Base-by-base conservation (phyloP, 2,888 invertebrate species). In the Lithophane ornitopus region DNA sequence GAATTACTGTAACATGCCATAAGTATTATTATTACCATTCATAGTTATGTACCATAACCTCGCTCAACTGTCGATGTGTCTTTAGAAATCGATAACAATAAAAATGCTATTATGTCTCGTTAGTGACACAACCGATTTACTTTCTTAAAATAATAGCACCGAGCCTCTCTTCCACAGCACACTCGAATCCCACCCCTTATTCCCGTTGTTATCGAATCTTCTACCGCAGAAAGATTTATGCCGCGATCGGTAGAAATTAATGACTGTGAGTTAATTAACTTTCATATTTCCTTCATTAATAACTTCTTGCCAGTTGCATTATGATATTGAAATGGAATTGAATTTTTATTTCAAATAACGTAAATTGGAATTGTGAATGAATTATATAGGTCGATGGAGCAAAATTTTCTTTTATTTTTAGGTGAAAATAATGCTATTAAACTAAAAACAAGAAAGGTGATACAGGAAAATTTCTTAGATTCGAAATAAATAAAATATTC, bases 201-300 rank as follows among this genome's bases (percentile, higher is more conserved):
- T n/a, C 41, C 22, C 22, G 1, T 22, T 58, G n/a, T 16, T 49
- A 74, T 56, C 54, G 44, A 65, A 6, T 58, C 58, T 46, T 52
- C 16, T 34, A 46, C 65, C 44, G 3, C 26, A 54, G n/a, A 49
- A 68, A 73, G 58, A 84, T 74, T 68, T 68, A 70, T 49, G 28
- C 59, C 34, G 19, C 52, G 34, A 73, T 70, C 61, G 61, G 73
- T 58, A 69, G 49, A 74, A 78, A 76, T 84, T 70, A 76, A 84
- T 84, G 67, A 85, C 61, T 49, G 39, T 59, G 62, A 59, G 65
- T 74, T 76, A 85, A 85, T 84, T 85, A 71, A 81, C 71, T 75
- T 81, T 81, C 67, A 61, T 68, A 77, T 81, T 84, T 65, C 66
- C 58, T 70, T 52, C 19, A 80, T 73, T 70, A 49, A 74, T 76